Conservation (phyloP, 2,113 vertebrate genomes). For the western clawed frog (Xenopus tropicalis) region UCB_Xtro_10.0 CM004445.2:39640501-39641000, state of each 20-base stretch:
- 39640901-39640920: conserved; percentile 23
- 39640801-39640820: conserved; percentile 17
- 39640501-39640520: no score
- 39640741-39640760: conserved; percentile 24
- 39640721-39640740: conserved; percentile 2
- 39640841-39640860: conserved; percentile 2
- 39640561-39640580: no score
- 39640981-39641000: not conserved
- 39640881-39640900: conserved; percentile 21
- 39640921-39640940: conserved; percentile 11
- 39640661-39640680: no score
- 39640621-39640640: no score
- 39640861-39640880: conserved; percentile 21
- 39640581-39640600: no score
- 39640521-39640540: no score
- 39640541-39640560: no score
- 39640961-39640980: not conserved
- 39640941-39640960: not conserved
- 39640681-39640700: not conserved
- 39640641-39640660: no score
- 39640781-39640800: not conserved
- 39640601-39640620: no score
- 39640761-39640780: conserved; percentile 5
- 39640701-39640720: not conserved
- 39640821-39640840: not conserved